Evolutionary conservation across 2,797 vertebrate species (phyloP), one percentile per base, ranked within the genome.

Genomic region (Poeciliopsis infans): DNA sequence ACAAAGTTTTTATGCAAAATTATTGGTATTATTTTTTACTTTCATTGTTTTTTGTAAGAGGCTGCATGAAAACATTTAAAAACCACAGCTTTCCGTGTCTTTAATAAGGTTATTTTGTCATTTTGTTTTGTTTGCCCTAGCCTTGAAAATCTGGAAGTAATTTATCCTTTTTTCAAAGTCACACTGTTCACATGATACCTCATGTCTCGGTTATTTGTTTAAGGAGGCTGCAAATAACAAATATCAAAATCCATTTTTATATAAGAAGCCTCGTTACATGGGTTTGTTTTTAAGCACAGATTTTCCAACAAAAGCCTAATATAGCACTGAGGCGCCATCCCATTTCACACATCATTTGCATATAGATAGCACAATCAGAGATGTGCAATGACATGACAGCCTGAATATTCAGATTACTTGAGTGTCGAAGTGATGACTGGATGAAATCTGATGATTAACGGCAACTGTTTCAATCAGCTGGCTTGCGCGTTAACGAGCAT

Each of bases 301-400:
- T 25, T 69, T 7, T 66, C 76, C 73, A 64, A 76, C 66, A 81
- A 87, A 88, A 79, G 45, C 61, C 71, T 72, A 47, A 74, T 28
- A n/a, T 31, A 45, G 25, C 15, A 61, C 77, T 51, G 71, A 84
- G 73, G 46, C 33, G 43, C 23, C 33, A 77, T 76, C 0, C 55
- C 75, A 70, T 85, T 83, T 70, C 75, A 72, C 1, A 1, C 81
- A 74, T 82, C 66, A 92, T 93, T 93, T 92, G 84, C 92, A 93
- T 92, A 91, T 92, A 93, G 87, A 93, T 90, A 85, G 85, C 59
- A 79, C 83, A 89, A 89, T 89, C 83, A 85, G 77, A 87, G 78
- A 85, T 84, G 76, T 78, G 71, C 79, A 76, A 77, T 72, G 76
- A 77, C 73, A 68, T 46, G 15, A 83, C 69, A 84, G 74, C 83